Evolutionary conservation across 2,113 vertebrate genomes (phyloP), one percentile per base, ranked within the genome.

Genomic region (Pluvianellus socialis): DNA sequence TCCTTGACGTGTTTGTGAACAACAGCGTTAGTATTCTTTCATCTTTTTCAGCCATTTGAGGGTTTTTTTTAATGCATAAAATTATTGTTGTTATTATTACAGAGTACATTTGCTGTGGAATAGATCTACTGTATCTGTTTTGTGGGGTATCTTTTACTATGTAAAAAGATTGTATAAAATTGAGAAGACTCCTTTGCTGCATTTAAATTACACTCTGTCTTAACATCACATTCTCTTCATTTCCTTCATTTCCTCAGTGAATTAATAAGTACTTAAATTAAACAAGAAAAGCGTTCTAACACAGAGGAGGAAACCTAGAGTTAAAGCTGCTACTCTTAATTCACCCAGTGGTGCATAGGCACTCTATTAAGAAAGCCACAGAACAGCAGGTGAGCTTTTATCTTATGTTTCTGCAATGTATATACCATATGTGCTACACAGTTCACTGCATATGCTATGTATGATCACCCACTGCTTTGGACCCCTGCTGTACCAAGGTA

Each of bases 341-440:
- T 95, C 95, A 92, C 94, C 93, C 24, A 0, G 38, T 62, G 81
- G 70, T 92, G 62, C 90, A 66, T 28, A 97, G 85, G 65, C 86
- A 96, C 93, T 97, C 95, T 92, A 97, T 97, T 97, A 97, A 97
- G 96, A 72, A 97, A 96, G 92, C 45, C 96, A 77, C 97, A 93
- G 95, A 96, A 75, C 97, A 97, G 97, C 93, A 91, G 96, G 97
- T 87, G 90, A 97, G 87, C 89, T 97, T 98, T 96, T 96, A 93
- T 98, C 93, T 97, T 91, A 63, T 66, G 92, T 96, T 96, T 38
- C 76, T 92, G 89, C 94, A 91, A 90, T 95, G 86, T 27, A 89
- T 96, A 82, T 97, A 82, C 92, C 79, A 82, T 85, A 94, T 97
- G 96, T 96, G 94, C 58, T 97, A 74, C 92, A 92, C 62, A 96